Conservation (phyloP, 2,797 vertebrate genomes). For the Pelodytes ibericus region DNA sequence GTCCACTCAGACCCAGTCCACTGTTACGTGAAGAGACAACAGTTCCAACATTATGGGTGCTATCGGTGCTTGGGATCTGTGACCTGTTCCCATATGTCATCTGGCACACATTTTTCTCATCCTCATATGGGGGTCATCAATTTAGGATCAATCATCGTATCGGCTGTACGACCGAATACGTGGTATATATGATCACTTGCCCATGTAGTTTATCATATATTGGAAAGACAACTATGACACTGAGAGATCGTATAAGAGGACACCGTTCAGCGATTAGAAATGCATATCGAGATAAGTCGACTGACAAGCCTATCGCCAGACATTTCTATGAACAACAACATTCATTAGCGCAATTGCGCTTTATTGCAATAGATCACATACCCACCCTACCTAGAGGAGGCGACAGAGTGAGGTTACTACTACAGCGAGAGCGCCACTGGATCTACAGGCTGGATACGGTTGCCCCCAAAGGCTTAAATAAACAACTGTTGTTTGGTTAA, state of each 20-base stretch:
- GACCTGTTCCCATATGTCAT: background rate
- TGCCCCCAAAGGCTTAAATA: background rate
- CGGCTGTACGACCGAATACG: background rate
- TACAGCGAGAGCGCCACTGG: background rate
- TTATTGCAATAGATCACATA: background rate
- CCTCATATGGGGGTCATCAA: background rate
- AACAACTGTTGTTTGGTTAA: too few relatives aligned
- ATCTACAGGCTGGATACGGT: background rate
- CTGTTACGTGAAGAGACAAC: background rate
- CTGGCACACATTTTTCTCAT: background rate
- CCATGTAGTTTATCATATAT: background rate
- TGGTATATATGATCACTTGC: background rate
- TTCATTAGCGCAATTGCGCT: background rate
- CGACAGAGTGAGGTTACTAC: background rate
- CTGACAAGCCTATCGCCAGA: background rate
- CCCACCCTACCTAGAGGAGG: too few relatives aligned
- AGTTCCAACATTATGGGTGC: background rate
- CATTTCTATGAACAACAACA: background rate
- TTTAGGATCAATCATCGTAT: background rate
- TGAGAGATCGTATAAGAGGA: background rate
- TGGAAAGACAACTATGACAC: background rate
- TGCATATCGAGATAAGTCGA: background rate
- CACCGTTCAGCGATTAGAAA: background rate
- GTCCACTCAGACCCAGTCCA: too few relatives aligned
- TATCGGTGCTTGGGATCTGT: background rate